phyloP scores from a whole-genome alignment of 2,113 vertebrate species.

The Caranx melampygus region DNA sequence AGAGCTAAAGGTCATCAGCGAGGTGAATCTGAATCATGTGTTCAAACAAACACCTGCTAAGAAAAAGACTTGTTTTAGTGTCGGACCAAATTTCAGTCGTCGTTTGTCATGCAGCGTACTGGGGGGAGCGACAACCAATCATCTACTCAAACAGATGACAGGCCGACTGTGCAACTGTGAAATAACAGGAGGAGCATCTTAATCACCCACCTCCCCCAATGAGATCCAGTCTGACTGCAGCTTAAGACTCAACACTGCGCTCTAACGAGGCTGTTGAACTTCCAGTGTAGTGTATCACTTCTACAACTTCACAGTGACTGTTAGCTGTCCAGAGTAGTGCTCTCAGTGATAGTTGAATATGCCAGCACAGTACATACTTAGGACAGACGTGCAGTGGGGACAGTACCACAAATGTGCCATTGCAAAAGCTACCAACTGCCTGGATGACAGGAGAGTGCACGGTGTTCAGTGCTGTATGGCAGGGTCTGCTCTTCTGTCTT shows the following conservation, averaged over 20 bases:
- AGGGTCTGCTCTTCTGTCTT: constrained; percentile 7
- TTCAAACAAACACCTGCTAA: too few species aligned
- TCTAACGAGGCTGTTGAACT: neutral
- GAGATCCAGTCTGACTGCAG: neutral
- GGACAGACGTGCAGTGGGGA: constrained; percentile 11
- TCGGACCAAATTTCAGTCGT: too few species aligned
- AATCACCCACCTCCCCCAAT: too few species aligned
- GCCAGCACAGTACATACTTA: constrained; percentile 20
- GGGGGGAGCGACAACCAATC: too few species aligned
- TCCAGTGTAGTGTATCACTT: constrained; percentile 10
- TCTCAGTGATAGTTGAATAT: constrained; percentile 3
- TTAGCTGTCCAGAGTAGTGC: constrained; percentile 37
- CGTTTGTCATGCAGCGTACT: too few species aligned
- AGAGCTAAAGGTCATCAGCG: too few species aligned
- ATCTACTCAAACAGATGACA: too few species aligned
- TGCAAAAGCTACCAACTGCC: constrained; percentile 75
- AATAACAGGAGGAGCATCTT: too few species aligned
- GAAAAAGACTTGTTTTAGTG: too few species aligned
- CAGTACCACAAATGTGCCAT: constrained; percentile 56
- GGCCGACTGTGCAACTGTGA: too few species aligned
- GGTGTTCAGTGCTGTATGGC: neutral
- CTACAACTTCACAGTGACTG: constrained; percentile 32
- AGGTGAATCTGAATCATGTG: too few species aligned
- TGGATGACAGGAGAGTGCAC: constrained; percentile 4
- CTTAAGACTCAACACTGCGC: neutral